Conservation (phyloP, 2,888 invertebrate genomes). For the Idaea aversata region DNA sequence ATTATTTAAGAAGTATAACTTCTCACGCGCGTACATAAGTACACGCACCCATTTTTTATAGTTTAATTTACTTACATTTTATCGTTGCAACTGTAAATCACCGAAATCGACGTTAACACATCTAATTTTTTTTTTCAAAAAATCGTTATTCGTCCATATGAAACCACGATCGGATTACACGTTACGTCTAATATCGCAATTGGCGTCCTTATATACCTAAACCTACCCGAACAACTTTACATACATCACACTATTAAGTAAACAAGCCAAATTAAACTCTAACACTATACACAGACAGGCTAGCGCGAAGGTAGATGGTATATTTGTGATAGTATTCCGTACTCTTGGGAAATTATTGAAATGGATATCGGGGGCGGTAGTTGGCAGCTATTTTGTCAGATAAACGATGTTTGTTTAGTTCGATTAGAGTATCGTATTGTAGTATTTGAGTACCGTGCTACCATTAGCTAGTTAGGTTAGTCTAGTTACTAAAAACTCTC, state of each 20-base stretch:
- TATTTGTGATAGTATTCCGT: slow-evolving; percentile 27
- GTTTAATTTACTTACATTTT: no score
- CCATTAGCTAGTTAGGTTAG: slow-evolving; percentile 9
- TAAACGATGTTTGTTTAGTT: slow-evolving; percentile 52
- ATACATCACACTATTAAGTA: not conserved
- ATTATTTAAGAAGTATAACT: no score
- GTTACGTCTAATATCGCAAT: slow-evolving; percentile 45
- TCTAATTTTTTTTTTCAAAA: slow-evolving; percentile 21
- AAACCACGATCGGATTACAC: slow-evolving; percentile 39
- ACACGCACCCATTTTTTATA: no score
- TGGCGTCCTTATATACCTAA: slow-evolving; percentile 37
- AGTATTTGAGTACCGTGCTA: slow-evolving; percentile 12
- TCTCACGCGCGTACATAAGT: no score
- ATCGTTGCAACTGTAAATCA: no score
- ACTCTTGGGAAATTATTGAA: slow-evolving; percentile 58
- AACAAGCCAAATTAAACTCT: not conserved
- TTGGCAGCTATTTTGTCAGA: slow-evolving; percentile 56
- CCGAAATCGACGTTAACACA: not conserved
- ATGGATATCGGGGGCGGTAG: slow-evolving; percentile 43
- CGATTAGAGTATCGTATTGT: slow-evolving; percentile 33
- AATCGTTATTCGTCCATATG: slow-evolving; percentile 28
- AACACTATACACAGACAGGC: not conserved
- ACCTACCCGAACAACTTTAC: not conserved
- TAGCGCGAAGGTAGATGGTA: slow-evolving; percentile 9
- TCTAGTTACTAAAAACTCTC: no score